A percentile compares a stretch with the other conserved stretches of the same genome.
These are phyloP conservation scores for Psephotus haematonotus DNA, from an alignment of 2,113 vertebrate species.

Conservation along the genomic window DNA sequence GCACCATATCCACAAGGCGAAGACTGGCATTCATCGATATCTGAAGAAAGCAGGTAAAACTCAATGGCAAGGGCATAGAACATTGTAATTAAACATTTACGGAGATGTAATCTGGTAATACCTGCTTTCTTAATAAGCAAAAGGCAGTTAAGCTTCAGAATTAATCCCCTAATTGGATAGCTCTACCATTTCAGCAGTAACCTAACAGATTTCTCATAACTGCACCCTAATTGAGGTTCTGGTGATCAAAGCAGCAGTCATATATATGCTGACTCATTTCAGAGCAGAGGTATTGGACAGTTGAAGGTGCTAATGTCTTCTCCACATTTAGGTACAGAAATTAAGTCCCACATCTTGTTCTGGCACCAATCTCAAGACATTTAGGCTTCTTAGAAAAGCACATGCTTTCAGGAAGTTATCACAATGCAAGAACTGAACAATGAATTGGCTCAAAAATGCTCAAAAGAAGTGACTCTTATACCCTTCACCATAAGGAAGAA, in stretches of 20 bases:
- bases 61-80: not conserved
- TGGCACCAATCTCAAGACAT: not conserved
- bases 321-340: not conserved
- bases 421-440: not conserved
- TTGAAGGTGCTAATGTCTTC: not conserved
- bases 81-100: not conserved
- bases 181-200: not conserved
- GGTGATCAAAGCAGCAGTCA: not conserved
- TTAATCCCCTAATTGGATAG: not conserved
- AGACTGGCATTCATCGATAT: conserved; percentile 95
- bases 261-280: not conserved
- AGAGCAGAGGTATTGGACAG: not conserved
- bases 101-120: not conserved
- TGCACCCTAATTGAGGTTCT: not conserved
- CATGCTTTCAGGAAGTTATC: not conserved
- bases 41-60: conserved; percentile 63
- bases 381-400: not conserved
- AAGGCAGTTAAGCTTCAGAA: not conserved
- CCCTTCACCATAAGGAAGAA: not conserved
- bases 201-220: not conserved
- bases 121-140: not conserved
- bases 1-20: conserved; percentile 91
- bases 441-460: not conserved
- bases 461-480: not conserved
- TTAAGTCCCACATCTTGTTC: not conserved